These are phyloP conservation scores for Erebia ligea DNA, from an alignment of 2,888 invertebrate genomes.

Conservation along the genomic window DNA sequence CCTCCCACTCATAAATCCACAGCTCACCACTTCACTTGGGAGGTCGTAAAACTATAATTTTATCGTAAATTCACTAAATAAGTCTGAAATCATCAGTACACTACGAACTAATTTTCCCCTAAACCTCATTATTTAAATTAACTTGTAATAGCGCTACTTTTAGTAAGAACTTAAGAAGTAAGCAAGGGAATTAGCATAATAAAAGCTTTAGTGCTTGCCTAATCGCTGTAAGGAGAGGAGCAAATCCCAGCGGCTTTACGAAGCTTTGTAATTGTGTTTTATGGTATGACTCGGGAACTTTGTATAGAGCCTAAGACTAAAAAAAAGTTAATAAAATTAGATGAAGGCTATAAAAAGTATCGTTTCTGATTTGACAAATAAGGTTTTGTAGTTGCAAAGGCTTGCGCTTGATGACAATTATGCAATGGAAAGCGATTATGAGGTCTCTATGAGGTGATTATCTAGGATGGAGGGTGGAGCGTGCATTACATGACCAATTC, in stretches of 20 bases:
- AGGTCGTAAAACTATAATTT: too few relatives aligned
- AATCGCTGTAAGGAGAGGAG: slow-evolving; percentile 23
- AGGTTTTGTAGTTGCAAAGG: not conserved
- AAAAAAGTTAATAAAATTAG: not conserved
- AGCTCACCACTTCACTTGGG: too few relatives aligned
- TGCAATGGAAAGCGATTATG: too few relatives aligned
- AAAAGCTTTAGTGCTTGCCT: slow-evolving; percentile 31
- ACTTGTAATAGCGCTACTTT: slow-evolving; percentile 26
- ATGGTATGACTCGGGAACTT: slow-evolving; percentile 12
- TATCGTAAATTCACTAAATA: too few relatives aligned
- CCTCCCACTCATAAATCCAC: too few relatives aligned
- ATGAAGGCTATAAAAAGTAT: not conserved
- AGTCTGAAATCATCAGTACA: too few relatives aligned
- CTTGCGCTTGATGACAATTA: too few relatives aligned
- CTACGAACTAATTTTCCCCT: not conserved
- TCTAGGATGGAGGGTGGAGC: too few relatives aligned
- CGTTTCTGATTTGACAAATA: not conserved
- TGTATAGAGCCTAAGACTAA: not conserved
- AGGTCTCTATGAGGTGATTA: too few relatives aligned
- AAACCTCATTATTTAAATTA: slow-evolving; percentile 17
- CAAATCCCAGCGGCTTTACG: slow-evolving; percentile 17
- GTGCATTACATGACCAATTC: too few relatives aligned
- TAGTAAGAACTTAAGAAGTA: slow-evolving; percentile 22
- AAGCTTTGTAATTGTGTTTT: slow-evolving; percentile 26
- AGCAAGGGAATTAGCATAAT: slow-evolving; percentile 32